Percentiles rank a stretch among this genome's conserved stretches.
phyloP scores from a whole-genome alignment of 2,797 vertebrate genomes.

The Phylloscopus collybita region DNA sequence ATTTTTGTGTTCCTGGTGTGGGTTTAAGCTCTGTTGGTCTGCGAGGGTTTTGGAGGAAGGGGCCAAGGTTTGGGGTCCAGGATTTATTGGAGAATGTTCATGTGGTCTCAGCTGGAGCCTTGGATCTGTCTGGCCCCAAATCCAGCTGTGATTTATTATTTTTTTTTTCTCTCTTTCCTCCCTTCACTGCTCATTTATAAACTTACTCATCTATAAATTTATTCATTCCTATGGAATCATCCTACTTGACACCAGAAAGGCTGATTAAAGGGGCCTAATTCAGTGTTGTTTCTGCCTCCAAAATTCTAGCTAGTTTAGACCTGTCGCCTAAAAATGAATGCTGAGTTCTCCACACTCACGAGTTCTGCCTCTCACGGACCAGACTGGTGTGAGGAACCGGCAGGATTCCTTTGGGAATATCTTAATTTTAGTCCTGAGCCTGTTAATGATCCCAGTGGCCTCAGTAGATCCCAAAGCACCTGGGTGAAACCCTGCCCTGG shows the following conservation, averaged over 20 bases:
- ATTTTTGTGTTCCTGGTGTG: neutral
- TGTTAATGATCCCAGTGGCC: rapidly evolving
- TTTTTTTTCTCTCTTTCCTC: neutral
- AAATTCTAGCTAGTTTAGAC: neutral
- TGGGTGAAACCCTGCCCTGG: neutral
- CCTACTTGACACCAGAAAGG: neutral
- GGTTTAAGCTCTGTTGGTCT: neutral
- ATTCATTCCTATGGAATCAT: neutral
- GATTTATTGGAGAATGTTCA: neutral
- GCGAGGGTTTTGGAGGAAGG: neutral
- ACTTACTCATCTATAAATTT: too few relatives aligned
- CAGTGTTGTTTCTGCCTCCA: neutral
- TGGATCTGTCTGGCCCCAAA: neutral
- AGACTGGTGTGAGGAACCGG: neutral
- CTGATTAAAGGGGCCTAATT: neutral
- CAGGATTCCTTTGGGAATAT: neutral
- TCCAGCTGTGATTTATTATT: neutral
- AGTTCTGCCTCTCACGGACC: neutral
- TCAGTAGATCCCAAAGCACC: neutral
- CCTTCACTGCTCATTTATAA: neutral
- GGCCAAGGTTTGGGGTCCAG: neutral
- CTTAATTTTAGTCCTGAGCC: neutral
- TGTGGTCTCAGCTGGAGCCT: neutral
- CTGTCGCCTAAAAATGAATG: neutral
- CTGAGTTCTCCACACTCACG: rapidly evolving